phyloP scores from a whole-genome alignment of 2,888 invertebrate species.

The Aethes cnicana region DNA sequence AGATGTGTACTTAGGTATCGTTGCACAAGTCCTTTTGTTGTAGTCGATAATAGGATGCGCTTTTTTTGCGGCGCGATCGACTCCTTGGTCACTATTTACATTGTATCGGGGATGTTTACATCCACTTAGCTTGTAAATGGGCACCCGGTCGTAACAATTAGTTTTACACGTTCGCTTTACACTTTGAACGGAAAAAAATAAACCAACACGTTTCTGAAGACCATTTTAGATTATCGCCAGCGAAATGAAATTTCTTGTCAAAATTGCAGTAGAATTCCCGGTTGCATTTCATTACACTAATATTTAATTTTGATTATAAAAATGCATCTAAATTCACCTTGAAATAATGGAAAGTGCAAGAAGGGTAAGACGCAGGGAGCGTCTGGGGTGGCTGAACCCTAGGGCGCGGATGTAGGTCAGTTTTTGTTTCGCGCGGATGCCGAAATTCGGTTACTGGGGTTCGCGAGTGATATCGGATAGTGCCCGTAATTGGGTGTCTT shows the following conservation, averaged over 20 bases:
- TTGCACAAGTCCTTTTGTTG: constrained; percentile 81
- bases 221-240: background rate
- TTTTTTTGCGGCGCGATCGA: constrained; percentile 76
- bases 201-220: background rate
- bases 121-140: constrained; percentile 37
- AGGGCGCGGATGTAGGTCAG: constrained; percentile 80
- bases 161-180: background rate
- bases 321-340: constrained; percentile 49
- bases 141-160: constrained; percentile 21
- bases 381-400: constrained; percentile 79
- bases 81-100: constrained; percentile 49
- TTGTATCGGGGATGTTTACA: constrained; percentile 60
- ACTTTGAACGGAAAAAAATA: background rate
- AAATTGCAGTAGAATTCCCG: background rate
- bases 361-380: constrained; percentile 58
- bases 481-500: constrained; percentile 45
- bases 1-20: constrained; percentile 83
- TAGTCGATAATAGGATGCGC: constrained; percentile 82
- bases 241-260: background rate
- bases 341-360: constrained; percentile 66
- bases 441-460: constrained; percentile 81
- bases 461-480: constrained; percentile 45
- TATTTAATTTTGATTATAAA: constrained; percentile 11
- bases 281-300: background rate
- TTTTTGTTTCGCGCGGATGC: constrained; percentile 75